These are phyloP conservation scores for Doryteuthis pealeii DNA, from an alignment of 1,140 invertebrate genomes.

Conservation along the genomic window DNA sequence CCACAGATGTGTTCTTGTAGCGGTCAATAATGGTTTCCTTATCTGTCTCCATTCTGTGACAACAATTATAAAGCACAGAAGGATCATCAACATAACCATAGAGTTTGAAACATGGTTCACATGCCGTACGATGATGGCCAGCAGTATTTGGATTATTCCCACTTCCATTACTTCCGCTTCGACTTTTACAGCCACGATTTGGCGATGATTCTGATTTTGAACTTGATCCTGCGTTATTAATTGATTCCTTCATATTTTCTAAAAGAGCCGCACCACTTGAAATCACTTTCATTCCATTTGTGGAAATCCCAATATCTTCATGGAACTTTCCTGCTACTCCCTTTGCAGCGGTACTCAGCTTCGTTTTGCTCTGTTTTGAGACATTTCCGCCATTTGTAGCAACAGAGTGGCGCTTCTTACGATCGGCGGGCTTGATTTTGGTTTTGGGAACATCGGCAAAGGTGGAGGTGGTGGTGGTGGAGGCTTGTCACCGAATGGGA, in stretches of 20 bases:
- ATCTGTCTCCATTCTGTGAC: not conserved
- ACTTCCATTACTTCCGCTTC: no score
- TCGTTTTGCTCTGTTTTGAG: not conserved
- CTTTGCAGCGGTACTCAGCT: no score
- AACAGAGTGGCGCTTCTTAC: not conserved
- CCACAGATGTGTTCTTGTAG: not conserved
- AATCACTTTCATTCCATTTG: no score
- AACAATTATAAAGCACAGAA: not conserved
- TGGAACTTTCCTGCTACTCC: no score
- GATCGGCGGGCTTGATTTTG: not conserved
- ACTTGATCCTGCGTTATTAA: no score
- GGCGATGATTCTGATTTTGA: no score
- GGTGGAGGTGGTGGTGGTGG: not conserved
- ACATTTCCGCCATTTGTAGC: not conserved
- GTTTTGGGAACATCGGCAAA: not conserved
- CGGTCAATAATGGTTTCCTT: not conserved
- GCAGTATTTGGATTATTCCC: no score
- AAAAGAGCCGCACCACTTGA: no score
- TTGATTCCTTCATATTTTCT: no score
- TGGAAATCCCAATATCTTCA: no score
- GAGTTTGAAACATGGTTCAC: not conserved
- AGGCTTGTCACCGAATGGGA: not conserved
- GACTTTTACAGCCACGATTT: no score
- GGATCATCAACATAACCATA: not conserved
- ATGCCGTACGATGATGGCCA: not conserved